phyloP scores from a whole-genome alignment of 2,797 vertebrate genomes.

The Falco biarmicus region DNA sequence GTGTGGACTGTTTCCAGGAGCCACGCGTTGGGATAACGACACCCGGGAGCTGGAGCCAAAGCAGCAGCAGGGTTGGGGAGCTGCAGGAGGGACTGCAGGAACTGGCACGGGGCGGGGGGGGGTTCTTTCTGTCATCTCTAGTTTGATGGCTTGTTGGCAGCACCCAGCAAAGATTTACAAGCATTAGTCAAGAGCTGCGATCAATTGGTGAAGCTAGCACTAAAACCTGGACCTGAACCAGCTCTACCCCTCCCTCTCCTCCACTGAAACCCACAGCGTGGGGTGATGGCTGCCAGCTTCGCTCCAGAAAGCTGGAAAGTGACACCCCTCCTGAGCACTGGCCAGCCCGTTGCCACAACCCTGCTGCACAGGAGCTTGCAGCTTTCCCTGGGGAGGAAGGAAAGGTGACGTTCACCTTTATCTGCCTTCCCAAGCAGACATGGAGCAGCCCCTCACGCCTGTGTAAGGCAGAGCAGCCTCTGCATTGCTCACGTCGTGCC shows the following conservation, averaged over 20 bases:
- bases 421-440: neutral
- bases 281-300: neutral
- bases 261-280: neutral
- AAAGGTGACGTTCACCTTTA: neutral
- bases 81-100: neutral
- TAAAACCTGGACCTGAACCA: neutral
- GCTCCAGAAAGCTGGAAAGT: neutral
- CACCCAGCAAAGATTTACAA: neutral
- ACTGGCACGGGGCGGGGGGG: neutral
- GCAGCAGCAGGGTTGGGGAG: neutral
- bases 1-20: neutral
- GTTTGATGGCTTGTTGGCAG: neutral
- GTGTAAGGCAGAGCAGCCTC: neutral
- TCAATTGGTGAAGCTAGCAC: neutral
- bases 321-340: neutral
- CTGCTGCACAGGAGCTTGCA: neutral
- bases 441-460: neutral
- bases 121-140: neutral
- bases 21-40: fast-evolving
- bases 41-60: neutral
- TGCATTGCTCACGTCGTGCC: fast-evolving
- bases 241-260: neutral
- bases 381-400: neutral
- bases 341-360: neutral
- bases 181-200: neutral